These are phyloP conservation scores for Apodemus agrarius DNA, from an alignment of 2,797 vertebrate species.

Conservation along the genomic window DNA sequence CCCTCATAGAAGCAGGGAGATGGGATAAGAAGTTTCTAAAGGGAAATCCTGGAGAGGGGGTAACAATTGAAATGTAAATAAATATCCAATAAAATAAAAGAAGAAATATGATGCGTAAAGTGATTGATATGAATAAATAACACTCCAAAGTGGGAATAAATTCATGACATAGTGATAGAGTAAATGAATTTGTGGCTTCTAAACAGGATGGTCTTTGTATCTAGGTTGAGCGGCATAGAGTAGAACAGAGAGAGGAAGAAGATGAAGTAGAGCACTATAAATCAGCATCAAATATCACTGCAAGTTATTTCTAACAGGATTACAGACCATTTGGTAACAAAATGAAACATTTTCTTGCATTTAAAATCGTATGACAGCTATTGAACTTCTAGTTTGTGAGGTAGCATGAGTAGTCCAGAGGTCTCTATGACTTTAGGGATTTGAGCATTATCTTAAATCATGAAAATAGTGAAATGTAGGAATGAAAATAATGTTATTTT, in stretches of 20 bases:
- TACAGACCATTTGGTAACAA: neutral
- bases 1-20: too few species aligned
- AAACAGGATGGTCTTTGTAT: neutral
- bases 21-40: too few species aligned
- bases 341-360: neutral
- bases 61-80: too few species aligned
- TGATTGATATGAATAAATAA: too few species aligned
- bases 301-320: neutral
- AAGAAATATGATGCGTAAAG: neutral
- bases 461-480: neutral
- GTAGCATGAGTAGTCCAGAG: neutral
- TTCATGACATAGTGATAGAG: neutral
- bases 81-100: too few species aligned
- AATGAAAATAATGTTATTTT: neutral
- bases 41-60: too few species aligned
- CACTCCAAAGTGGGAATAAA: too few species aligned
- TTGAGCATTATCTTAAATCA: neutral
- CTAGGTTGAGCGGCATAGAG: neutral
- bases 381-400: neutral
- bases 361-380: neutral
- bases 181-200: neutral
- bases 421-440: neutral
- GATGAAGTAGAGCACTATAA: neutral
- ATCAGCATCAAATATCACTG: neutral
- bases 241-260: neutral